These are phyloP conservation scores for Caenorhabditis japonica DNA, from an alignment of 2,888 invertebrate species.

Conservation along the genomic window DNA sequence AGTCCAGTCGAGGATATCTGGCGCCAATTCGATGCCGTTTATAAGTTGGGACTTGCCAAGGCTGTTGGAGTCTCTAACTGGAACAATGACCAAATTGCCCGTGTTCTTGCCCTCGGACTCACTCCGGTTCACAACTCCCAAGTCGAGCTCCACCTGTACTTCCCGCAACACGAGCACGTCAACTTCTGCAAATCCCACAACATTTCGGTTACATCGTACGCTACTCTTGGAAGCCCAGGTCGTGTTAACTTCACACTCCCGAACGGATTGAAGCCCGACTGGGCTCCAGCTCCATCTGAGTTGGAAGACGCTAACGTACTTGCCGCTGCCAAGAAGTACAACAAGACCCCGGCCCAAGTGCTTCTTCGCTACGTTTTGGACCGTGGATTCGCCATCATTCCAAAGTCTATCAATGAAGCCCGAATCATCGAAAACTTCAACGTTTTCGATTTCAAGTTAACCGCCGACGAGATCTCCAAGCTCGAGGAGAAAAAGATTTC, in stretches of 20 bases:
- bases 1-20: conserved; percentile 68
- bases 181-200: conserved; percentile 81
- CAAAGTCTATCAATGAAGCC: conserved; percentile 30
- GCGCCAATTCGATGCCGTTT: conserved; percentile 78
- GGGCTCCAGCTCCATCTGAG: conserved; percentile 46
- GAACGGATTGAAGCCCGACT: conserved; percentile 43
- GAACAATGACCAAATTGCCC: conserved; percentile 84
- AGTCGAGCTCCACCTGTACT: conserved; percentile 86
- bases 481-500: conserved; percentile 24
- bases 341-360: conserved; percentile 62
- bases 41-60: conserved; percentile 83
- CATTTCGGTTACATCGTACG: conserved; percentile 80
- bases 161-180: conserved; percentile 83
- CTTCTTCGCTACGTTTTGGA: conserved; percentile 33
- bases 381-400: conserved; percentile 41
- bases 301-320: conserved; percentile 71
- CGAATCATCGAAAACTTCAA: conserved; percentile 42
- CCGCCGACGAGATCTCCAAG: conserved; percentile 26
- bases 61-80: conserved; percentile 90
- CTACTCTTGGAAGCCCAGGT: conserved; percentile 77
- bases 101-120: conserved; percentile 78
- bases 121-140: conserved; percentile 80
- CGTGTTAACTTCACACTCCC: conserved; percentile 61
- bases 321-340: conserved; percentile 77
- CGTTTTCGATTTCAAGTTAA: conserved; percentile 38